Conservation (phyloP, 1,140 invertebrate species). For the Micrasema minimum region DNA sequence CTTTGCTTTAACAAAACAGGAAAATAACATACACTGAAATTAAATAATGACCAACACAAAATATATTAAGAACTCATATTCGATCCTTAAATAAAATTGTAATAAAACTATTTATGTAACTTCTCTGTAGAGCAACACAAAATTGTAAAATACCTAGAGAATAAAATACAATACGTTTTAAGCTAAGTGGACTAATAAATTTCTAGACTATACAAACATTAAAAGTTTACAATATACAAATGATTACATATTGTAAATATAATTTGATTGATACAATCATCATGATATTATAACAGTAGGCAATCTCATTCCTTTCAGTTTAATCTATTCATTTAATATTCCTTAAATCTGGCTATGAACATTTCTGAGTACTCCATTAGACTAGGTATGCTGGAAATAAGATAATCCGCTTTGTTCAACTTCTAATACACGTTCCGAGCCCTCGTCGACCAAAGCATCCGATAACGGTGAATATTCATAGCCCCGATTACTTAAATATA, state of each 20-base stretch:
- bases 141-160: conserved; percentile 21
- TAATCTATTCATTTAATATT: too few relatives aligned
- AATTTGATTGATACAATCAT: conserved; percentile 46
- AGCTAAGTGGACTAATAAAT: conserved; percentile 42
- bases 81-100: not conserved
- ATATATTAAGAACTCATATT: not conserved
- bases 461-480: too few relatives aligned
- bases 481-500: too few relatives aligned
- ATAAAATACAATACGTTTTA: conserved; percentile 28
- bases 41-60: not conserved
- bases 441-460: too few relatives aligned
- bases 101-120: not conserved
- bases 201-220: conserved; percentile 46
- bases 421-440: too few relatives aligned
- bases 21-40: too few relatives aligned
- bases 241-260: conserved; percentile 38
- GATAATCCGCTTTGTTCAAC: not conserved
- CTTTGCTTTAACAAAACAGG: too few relatives aligned
- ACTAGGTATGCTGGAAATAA: not conserved
- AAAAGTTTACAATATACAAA: conserved; percentile 40
- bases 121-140: not conserved
- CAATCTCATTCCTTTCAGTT: conserved; percentile 1
- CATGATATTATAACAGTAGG: conserved; percentile 38
- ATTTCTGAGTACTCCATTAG: not conserved
- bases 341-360: not conserved